These are phyloP conservation scores for Tragelaphus eurycerus DNA, from an alignment of 2,797 vertebrate genomes.

Conservation along the genomic window DNA sequence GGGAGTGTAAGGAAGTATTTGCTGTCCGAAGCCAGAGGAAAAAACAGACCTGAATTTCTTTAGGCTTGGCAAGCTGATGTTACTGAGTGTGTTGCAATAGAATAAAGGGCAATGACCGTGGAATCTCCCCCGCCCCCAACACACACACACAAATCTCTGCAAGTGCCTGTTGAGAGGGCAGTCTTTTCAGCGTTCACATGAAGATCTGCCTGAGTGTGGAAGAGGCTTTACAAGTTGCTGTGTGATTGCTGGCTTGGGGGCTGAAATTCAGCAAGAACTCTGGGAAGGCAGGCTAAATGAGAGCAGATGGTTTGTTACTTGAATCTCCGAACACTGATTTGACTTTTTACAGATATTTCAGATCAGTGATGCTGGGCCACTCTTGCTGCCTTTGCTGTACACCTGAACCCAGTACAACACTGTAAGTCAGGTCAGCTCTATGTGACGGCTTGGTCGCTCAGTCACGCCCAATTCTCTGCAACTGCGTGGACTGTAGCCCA, in stretches of 20 bases:
- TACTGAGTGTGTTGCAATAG: rapidly evolving
- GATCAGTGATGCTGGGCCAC: slow-evolving; percentile 63
- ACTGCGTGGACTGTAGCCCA: background rate
- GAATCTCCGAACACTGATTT: background rate
- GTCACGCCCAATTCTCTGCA: background rate
- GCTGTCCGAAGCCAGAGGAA: slow-evolving; percentile 93
- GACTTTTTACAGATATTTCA: background rate
- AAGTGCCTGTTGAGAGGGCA: background rate
- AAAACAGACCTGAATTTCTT: slow-evolving; percentile 89
- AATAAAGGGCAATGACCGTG: background rate
- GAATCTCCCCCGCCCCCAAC: background rate
- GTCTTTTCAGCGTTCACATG: slow-evolving; percentile 87
- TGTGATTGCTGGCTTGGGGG: slow-evolving; percentile 88
- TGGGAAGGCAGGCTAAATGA: slow-evolving; percentile 70
- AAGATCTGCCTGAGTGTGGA: slow-evolving; percentile 93
- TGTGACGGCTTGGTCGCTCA: background rate
- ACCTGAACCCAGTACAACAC: background rate
- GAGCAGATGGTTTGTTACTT: slow-evolving; percentile 3
- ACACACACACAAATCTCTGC: background rate
- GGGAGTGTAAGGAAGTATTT: slow-evolving; percentile 95
- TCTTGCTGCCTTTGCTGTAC: slow-evolving; percentile 72
- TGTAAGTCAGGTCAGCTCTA: background rate
- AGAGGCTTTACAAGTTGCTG: slow-evolving; percentile 93
- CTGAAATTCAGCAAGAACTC: slow-evolving; percentile 72
- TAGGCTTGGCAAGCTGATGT: slow-evolving; percentile 92